phyloP scores from a whole-genome alignment of 2,113 vertebrate genomes.

The Glaucomys volans region DNA sequence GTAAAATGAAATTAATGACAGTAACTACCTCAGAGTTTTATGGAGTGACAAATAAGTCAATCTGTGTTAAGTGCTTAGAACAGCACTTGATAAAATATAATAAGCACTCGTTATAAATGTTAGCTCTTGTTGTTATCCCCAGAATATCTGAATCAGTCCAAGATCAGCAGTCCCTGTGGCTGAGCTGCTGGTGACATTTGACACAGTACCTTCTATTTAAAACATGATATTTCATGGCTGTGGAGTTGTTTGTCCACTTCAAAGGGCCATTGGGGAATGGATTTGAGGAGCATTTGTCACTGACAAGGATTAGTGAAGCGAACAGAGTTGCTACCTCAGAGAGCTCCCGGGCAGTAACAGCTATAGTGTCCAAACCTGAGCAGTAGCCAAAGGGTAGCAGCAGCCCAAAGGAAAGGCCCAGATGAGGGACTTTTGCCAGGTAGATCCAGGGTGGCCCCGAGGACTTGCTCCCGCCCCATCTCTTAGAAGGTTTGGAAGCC shows the following conservation, averaged over 20 bases:
- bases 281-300: conserved; percentile 64
- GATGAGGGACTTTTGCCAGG: neutral
- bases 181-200: conserved; percentile 61
- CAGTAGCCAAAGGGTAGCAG: conserved; percentile 21
- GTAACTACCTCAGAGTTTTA: neutral
- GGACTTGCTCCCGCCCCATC: neutral
- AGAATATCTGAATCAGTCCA: conserved; percentile 24
- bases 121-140: neutral
- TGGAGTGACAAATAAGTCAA: neutral
- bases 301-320: conserved; percentile 68
- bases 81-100: neutral
- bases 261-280: conserved; percentile 16
- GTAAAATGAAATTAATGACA: neutral
- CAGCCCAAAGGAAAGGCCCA: neutral
- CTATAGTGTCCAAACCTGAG: conserved; percentile 49
- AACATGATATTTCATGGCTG: conserved; percentile 60
- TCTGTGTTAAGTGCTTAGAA: neutral
- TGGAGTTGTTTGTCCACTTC: conserved; percentile 67
- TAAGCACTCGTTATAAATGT: neutral
- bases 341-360: conserved; percentile 15
- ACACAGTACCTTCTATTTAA: conserved; percentile 65
- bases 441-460: neutral
- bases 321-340: conserved; percentile 54
- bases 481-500: neutral
- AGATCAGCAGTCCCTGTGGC: conserved; percentile 37